Evolutionary conservation across 2,888 invertebrate species (phyloP), one percentile per base, ranked within the genome.

Genomic region (Caenorhabditis imperialis): DNA sequence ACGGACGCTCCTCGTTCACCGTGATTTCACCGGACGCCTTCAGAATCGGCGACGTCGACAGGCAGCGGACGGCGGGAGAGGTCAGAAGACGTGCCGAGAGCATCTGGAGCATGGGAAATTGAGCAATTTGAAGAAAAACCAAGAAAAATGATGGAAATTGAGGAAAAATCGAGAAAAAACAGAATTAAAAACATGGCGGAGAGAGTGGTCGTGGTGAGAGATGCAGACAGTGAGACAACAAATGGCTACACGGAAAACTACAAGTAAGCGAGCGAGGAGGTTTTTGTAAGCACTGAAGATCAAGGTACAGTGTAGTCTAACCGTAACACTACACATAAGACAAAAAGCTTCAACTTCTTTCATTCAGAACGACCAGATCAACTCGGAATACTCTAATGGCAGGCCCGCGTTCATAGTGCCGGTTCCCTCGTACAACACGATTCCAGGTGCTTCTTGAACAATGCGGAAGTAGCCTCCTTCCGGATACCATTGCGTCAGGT

Each of bases 1-100:
- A 37, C 10, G 55, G 55, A 30, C 47, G 54, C 20, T 58, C 62
- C 40, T 70, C 69, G 16, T 51, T 58, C 8, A 75, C 69, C 10
- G 35, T 20, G 18, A 71, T 50, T 10, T 54, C 71, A 10, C 30
- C 30, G 18, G 40, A 12, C 14, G 69, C 40, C 6, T 51, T 45
- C 1, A 47, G 27, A 5, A 12, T n/a, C 0, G 51, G 4, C 1
- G 69, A 33, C 20, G 69, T 69, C 8, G 69, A 69, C 14, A 69
- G 35, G 3, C 50, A 16, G 23, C 69, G 69, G 10, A 12, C n/a
- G 4, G 53, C 7, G 23, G 47, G 16, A 2, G 38, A 25, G 37
- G 35, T 8, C 5, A 58, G 18, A 18, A 42, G 58, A 6, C 53
- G 54, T 25, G 60, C 16, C 1, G 53, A 27, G 25, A 69, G 60